Conservation (phyloP, 2,888 invertebrate species). For the Notodonta dromedarius region DNA sequence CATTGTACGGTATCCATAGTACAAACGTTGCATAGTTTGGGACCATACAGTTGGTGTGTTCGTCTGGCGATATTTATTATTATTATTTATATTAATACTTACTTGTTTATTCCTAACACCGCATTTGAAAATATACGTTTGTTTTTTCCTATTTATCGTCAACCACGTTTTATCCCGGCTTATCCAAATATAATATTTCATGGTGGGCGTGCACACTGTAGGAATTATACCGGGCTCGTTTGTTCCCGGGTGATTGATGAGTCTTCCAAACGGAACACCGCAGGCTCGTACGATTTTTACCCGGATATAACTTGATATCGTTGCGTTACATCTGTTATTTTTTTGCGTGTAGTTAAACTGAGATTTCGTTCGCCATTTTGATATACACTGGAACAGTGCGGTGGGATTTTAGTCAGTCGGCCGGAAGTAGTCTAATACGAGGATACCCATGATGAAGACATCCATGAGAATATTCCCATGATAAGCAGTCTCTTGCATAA, state of each 20-base stretch:
- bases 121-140: slow-evolving; percentile 33
- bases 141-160: slow-evolving; percentile 19
- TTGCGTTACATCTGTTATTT: slow-evolving; percentile 7
- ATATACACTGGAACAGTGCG: too few relatives aligned
- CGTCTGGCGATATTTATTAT: too few relatives aligned
- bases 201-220: slow-evolving; percentile 7
- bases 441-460: too few relatives aligned
- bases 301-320: slow-evolving; percentile 9
- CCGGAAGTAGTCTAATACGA: too few relatives aligned
- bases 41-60: too few relatives aligned
- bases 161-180: not conserved
- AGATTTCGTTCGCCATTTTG: not conserved
- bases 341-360: not conserved
- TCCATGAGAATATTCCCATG: too few relatives aligned
- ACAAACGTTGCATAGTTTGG: too few relatives aligned
- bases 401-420: too few relatives aligned
- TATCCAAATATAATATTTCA: slow-evolving; percentile 12
- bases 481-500: too few relatives aligned
- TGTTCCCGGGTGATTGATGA: slow-evolving; percentile 11
- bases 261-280: not conserved
- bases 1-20: too few relatives aligned
- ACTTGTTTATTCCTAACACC: too few relatives aligned
- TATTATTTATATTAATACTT: too few relatives aligned
- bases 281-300: slow-evolving; percentile 2
- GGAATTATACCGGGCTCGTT: slow-evolving; percentile 19